Evolutionary conservation across 2,888 invertebrate genomes (phyloP).

Genomic region (Vanessa cardui): DNA sequence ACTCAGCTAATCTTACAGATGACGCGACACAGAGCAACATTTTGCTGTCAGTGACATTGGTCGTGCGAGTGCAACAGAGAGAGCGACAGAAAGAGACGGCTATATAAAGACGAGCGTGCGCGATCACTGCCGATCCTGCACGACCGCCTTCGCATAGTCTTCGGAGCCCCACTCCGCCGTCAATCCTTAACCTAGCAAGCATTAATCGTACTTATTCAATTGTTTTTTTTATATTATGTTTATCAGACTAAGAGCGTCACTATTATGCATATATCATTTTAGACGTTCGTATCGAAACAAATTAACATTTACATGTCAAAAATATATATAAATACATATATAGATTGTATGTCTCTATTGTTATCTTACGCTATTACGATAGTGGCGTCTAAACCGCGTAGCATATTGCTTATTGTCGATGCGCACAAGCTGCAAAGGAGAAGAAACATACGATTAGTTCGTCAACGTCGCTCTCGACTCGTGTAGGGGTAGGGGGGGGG

Average conservation of each 20-base stretch:
- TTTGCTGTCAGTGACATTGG: too few species aligned
- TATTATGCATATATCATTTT: conserved; percentile 16
- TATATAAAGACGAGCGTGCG: too few species aligned
- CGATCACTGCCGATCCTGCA: too few species aligned
- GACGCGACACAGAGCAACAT: too few species aligned
- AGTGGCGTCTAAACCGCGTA: conserved; percentile 41
- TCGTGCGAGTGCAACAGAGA: too few species aligned
- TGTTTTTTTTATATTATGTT: conserved; percentile 8
- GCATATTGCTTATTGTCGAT: conserved; percentile 68
- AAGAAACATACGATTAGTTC: conserved; percentile 18
- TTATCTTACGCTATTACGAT: conserved; percentile 33
- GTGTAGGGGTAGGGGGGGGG: too few species aligned
- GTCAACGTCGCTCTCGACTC: too few species aligned
- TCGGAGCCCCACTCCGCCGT: background rate
- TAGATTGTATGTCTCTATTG: conserved; percentile 22
- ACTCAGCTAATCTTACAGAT: too few species aligned
- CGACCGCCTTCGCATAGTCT: too few species aligned
- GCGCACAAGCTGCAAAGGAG: conserved; percentile 71
- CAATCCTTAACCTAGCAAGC: conserved; percentile 5
- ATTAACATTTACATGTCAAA: conserved; percentile 37
- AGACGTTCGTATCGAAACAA: conserved; percentile 1
- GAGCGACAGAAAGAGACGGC: too few species aligned
- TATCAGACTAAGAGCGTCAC: conserved; percentile 34
- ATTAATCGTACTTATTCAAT: conserved; percentile 6
- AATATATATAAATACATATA: conserved; percentile 41